Percentiles rank a stretch among this genome's conserved stretches.
Conservation (phyloP, 2,888 invertebrate species). For the Galerucella pusilla region DNA sequence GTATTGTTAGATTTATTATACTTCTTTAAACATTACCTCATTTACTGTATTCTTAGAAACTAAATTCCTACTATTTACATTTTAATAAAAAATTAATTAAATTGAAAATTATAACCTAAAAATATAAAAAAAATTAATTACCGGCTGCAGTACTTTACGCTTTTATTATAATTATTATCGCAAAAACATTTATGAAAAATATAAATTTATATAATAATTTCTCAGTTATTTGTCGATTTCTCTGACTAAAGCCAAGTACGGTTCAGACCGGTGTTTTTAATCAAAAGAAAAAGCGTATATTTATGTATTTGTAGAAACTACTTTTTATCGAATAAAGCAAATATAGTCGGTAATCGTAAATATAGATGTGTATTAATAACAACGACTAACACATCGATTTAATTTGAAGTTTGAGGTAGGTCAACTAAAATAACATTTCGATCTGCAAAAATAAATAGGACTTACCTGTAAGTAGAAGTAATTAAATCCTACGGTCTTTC, state of each 20-base stretch:
- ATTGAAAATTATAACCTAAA: too few relatives aligned
- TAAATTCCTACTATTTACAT: too few relatives aligned
- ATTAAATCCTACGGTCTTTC: not conserved
- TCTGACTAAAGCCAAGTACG: not conserved
- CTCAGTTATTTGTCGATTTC: not conserved
- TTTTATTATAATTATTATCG: not conserved
- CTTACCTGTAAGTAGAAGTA: not conserved
- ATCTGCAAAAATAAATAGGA: not conserved
- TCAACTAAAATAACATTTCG: not conserved
- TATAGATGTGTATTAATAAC: not conserved
- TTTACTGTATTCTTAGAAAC: too few relatives aligned
- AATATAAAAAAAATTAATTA: too few relatives aligned
- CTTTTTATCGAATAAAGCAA: not conserved
- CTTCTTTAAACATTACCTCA: too few relatives aligned
- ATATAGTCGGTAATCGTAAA: not conserved
- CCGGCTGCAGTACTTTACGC: not conserved
- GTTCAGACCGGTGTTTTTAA: conserved; percentile 2
- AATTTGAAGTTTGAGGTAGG: not conserved
- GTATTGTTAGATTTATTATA: too few relatives aligned
- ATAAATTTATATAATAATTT: not conserved
- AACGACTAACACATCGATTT: not conserved
- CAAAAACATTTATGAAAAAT: not conserved
- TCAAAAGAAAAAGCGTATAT: not conserved
- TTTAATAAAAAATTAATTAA: too few relatives aligned
- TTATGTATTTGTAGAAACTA: not conserved